Evolutionary conservation across 1,140 invertebrate genomes (phyloP).

Genomic region (Cherax destructor): DNA sequence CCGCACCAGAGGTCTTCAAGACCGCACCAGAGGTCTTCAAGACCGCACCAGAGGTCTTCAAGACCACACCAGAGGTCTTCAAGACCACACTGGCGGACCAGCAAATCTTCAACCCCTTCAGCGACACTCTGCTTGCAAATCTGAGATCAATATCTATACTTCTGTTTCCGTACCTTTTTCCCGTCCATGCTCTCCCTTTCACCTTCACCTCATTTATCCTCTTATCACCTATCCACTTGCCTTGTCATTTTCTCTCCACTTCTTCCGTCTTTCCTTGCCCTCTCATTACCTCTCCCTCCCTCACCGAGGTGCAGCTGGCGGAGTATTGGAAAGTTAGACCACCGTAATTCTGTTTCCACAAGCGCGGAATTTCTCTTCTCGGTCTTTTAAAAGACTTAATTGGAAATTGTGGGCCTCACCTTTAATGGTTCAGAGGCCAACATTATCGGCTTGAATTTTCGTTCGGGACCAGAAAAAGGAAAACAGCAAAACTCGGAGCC

Average conservation of each 20-base stretch:
- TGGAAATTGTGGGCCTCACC: not conserved
- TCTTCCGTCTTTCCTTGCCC: not conserved
- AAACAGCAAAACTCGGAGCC: not conserved
- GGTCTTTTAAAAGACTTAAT: slow-evolving; percentile 6
- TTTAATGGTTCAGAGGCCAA: not conserved
- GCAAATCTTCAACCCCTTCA: no score
- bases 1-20: no score
- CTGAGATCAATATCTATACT: no score
- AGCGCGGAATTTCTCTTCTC: not conserved
- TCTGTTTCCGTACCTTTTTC: no score
- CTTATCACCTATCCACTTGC: no score
- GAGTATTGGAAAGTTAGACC: slow-evolving; percentile 13
- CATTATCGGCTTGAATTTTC: slow-evolving; percentile 9
- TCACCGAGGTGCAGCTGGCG: not conserved
- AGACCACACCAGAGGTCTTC: no score
- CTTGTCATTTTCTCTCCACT: not conserved
- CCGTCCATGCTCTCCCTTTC: not conserved
- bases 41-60: no score
- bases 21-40: no score
- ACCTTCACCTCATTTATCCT: not conserved
- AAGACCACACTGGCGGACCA: no score
- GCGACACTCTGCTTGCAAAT: no score
- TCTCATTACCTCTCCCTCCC: not conserved
- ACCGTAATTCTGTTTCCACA: slow-evolving; percentile 12
- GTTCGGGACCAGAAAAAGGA: not conserved